Conservation (phyloP, 2,797 vertebrate species). For the Bradypus variegatus region DNA sequence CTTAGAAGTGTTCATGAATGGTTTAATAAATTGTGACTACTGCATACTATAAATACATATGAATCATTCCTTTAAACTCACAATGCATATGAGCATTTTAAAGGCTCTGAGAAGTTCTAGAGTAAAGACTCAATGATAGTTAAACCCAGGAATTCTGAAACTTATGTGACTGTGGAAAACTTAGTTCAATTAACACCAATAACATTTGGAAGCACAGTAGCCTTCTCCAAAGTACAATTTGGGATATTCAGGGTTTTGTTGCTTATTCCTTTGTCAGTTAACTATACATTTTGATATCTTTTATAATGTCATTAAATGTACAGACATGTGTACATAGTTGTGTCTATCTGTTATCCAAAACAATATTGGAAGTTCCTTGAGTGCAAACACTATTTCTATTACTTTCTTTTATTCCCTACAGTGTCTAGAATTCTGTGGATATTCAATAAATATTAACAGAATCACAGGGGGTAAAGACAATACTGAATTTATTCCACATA, state of each 20-base stretch:
- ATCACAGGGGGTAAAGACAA: neutral
- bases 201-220: neutral
- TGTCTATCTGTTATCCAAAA: neutral
- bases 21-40: neutral
- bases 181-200: neutral
- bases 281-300: constrained; percentile 13
- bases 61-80: neutral
- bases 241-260: neutral
- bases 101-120: neutral
- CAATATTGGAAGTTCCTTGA: neutral
- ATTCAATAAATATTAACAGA: neutral
- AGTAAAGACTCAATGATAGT: neutral
- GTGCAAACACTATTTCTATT: neutral
- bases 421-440: neutral
- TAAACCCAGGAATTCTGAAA: neutral
- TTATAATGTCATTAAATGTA: constrained; percentile 3
- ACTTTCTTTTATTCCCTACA: neutral
- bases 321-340: neutral
- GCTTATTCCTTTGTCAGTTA: neutral
- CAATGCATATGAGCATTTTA: neutral
- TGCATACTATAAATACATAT: too few relatives aligned
- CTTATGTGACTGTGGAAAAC: neutral
- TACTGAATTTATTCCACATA: neutral
- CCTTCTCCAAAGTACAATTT: neutral
- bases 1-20: neutral